Evolutionary conservation across 2,888 invertebrate species (phyloP).

Genomic region (Ganaspis brasiliensis): DNA sequence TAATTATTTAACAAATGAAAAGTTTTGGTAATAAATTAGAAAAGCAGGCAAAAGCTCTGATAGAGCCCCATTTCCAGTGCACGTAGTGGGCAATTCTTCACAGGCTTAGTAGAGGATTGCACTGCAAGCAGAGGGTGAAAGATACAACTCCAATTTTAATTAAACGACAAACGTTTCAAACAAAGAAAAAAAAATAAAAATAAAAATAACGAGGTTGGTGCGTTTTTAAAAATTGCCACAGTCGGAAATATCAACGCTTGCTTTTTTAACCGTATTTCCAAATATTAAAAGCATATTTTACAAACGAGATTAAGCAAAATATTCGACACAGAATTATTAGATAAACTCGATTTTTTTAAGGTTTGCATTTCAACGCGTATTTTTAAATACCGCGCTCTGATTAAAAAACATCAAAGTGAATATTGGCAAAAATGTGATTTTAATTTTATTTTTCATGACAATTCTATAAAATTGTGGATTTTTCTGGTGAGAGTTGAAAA

Average conservation of each 20-base stretch:
- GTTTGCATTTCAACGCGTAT: background rate
- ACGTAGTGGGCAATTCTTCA: slow-evolving; percentile 32
- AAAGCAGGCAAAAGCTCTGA: slow-evolving; percentile 32
- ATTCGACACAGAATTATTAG: background rate
- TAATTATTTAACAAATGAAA: slow-evolving; percentile 32
- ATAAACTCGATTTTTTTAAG: background rate
- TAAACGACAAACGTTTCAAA: slow-evolving; percentile 16
- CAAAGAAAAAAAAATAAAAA: slow-evolving; percentile 7
- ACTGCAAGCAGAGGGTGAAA: slow-evolving; percentile 27
- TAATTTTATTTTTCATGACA: too few relatives aligned
- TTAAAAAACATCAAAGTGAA: too few relatives aligned
- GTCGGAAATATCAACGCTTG: background rate
- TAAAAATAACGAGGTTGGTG: slow-evolving; percentile 6
- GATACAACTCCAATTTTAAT: slow-evolving; percentile 28
- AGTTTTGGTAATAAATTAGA: slow-evolving; percentile 23
- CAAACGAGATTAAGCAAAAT: background rate
- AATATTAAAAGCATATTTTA: slow-evolving; percentile 1
- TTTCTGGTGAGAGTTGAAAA: too few relatives aligned
- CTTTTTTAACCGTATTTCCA: background rate
- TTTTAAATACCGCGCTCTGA: too few relatives aligned
- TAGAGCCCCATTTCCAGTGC: slow-evolving; percentile 29
- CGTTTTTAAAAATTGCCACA: background rate
- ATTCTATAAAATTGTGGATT: too few relatives aligned
- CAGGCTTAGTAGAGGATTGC: slow-evolving; percentile 34
- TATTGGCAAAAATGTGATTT: too few relatives aligned